Evolutionary conservation across 2,113 vertebrate species (phyloP).

Genomic region (Bos taurus): ARS-UCD2.0 NC_037336.1:47538001-47538500

Average conservation of each 20-base stretch:
- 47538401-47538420: neutral
- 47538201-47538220: neutral
- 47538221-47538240: neutral
- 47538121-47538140: neutral
- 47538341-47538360: neutral
- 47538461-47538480: neutral
- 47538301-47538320: neutral
- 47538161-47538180: neutral
- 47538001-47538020: neutral
- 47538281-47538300: neutral
- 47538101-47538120: neutral
- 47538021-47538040: neutral
- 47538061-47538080: neutral
- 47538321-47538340: neutral
- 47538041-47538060: neutral
- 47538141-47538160: neutral
- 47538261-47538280: neutral
- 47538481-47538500: neutral
- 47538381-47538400: neutral
- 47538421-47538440: neutral
- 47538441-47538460: accelerated
- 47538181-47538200: neutral
- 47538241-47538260: neutral
- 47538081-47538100: neutral
- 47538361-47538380: neutral